A percentile compares a stretch with the other conserved stretches of the same genome.
phyloP scores from a whole-genome alignment of 1,140 invertebrate species.

The Orussus abietinus region DNA sequence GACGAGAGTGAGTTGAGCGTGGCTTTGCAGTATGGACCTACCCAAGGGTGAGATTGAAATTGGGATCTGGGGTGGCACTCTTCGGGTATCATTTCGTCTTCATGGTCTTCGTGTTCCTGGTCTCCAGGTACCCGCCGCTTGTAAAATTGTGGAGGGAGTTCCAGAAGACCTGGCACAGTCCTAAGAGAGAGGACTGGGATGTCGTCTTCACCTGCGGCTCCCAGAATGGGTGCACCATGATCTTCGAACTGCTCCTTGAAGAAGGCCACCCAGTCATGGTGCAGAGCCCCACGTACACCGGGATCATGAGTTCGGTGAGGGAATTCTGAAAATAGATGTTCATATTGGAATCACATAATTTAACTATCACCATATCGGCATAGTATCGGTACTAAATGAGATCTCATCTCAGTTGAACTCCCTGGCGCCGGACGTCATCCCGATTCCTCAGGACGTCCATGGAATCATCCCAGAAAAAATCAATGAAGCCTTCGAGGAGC shows the following conservation, averaged over 20 bases:
- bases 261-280: slow-evolving; percentile 64
- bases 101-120: slow-evolving; percentile 47
- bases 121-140: slow-evolving; percentile 56
- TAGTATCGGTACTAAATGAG: too few relatives aligned
- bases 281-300: slow-evolving; percentile 64
- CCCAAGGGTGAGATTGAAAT: slow-evolving; percentile 60
- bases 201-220: slow-evolving; percentile 65
- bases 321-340: slow-evolving; percentile 9
- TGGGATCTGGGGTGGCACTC: too few relatives aligned
- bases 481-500: slow-evolving; percentile 28
- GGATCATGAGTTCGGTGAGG: slow-evolving; percentile 46
- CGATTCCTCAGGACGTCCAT: slow-evolving; percentile 40
- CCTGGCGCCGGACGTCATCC: slow-evolving; percentile 32
- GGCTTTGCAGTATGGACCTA: slow-evolving; percentile 68
- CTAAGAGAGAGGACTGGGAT: slow-evolving; percentile 57
- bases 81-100: slow-evolving; percentile 36
- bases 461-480: slow-evolving; percentile 43
- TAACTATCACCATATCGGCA: too few relatives aligned
- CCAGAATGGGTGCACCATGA: slow-evolving; percentile 70
- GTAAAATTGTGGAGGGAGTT: slow-evolving; percentile 60
- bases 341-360: too few relatives aligned
- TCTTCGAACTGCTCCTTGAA: slow-evolving; percentile 64
- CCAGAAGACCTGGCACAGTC: slow-evolving; percentile 61
- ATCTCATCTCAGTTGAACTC: slow-evolving; percentile 32
- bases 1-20: slow-evolving; percentile 54